Evolutionary conservation across 2,888 invertebrate genomes (phyloP).

Genomic region (Patella depressa): DNA sequence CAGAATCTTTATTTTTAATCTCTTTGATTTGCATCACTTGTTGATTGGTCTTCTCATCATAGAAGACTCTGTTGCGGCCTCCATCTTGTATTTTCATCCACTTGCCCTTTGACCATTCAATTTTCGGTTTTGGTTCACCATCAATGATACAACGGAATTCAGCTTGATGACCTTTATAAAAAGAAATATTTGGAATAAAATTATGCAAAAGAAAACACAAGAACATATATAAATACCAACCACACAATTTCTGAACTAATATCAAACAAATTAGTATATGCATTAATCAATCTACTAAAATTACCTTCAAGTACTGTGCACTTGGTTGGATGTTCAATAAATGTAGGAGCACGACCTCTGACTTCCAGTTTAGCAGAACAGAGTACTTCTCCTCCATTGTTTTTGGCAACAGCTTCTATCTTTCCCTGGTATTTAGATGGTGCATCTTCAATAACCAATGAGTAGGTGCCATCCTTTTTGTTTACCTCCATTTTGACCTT

Average conservation of each 20-base stretch:
- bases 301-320: constrained; percentile 69
- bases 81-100: constrained; percentile 67
- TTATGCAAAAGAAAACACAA: too few species aligned
- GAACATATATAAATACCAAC: too few species aligned
- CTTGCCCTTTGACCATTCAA: constrained; percentile 71
- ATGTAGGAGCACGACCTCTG: constrained; percentile 67
- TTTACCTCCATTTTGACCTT: constrained; percentile 58
- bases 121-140: constrained; percentile 67
- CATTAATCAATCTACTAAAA: too few species aligned
- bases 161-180: constrained; percentile 57
- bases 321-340: constrained; percentile 67
- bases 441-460: constrained; percentile 80
- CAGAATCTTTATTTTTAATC: constrained; percentile 67
- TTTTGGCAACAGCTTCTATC: constrained; percentile 80
- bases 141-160: constrained; percentile 67
- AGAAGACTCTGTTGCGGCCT: constrained; percentile 58
- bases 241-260: too few species aligned
- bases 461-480: constrained; percentile 74
- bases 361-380: constrained; percentile 72
- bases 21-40: constrained; percentile 66
- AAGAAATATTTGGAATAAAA: neutral
- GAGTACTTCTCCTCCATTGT: constrained; percentile 80
- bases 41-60: constrained; percentile 60
- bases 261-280: too few species aligned
- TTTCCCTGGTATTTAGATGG: constrained; percentile 83